Conservation (phyloP, 2,888 invertebrate genomes). For the Pocota personata region DNA sequence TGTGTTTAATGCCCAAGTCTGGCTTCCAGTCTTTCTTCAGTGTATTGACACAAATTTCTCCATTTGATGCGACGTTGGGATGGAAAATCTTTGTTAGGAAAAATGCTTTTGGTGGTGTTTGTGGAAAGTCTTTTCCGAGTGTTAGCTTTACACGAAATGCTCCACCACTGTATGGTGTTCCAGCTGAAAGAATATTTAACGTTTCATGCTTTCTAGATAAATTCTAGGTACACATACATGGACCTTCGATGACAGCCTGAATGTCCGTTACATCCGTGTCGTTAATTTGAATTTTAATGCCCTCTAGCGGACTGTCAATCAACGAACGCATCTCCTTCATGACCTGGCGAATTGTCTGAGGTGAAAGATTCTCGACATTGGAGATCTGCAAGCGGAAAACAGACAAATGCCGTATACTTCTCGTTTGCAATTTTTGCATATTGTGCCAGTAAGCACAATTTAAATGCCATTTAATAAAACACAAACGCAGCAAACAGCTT, state of each 20-base stretch:
- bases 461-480: conserved; percentile 15
- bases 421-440: neutral
- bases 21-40: conserved; percentile 98
- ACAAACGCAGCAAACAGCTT: conserved; percentile 14
- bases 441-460: neutral
- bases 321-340: conserved; percentile 94
- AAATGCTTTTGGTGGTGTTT: conserved; percentile 95
- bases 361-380: conserved; percentile 97
- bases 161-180: conserved; percentile 95
- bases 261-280: conserved; percentile 97
- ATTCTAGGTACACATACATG: conserved; percentile 84
- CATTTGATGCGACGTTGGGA: conserved; percentile 96
- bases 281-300: conserved; percentile 93
- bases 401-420: neutral
- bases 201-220: neutral
- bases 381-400: conserved; percentile 86
- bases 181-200: conserved; percentile 84
- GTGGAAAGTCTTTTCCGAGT: conserved; percentile 96
- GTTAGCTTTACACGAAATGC: conserved; percentile 94
- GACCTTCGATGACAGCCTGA: conserved; percentile 95
- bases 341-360: conserved; percentile 94
- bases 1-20: conserved; percentile 97
- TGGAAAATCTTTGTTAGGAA: conserved; percentile 98
- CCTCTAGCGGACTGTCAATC: conserved; percentile 93
- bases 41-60: conserved; percentile 98